Evolutionary conservation across 2,113 vertebrate species (phyloP), one percentile per base, ranked within the genome.

Genomic region (Hippocampus abdominalis): DNA sequence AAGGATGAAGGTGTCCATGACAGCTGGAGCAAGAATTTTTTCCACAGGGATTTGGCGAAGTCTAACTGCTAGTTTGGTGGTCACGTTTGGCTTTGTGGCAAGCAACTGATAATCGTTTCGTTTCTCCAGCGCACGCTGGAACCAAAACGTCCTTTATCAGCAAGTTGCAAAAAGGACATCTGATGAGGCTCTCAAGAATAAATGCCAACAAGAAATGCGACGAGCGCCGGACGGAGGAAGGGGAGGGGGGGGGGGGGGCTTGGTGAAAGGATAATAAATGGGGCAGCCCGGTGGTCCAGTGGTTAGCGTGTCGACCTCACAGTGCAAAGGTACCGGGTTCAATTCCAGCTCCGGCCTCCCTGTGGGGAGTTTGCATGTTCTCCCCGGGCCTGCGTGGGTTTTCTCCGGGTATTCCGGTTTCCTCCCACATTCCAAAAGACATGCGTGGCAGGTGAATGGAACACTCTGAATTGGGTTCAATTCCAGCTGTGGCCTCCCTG

Each of bases 21-120:
- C 36, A 46, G 76, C 66, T 23, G 56, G 66, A 69, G 59, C 66
- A 81, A 80, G 84, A 81, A 72, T 81, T 82, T 36, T 36, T 79
- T 81, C 77, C 74, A 54, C 81, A 70, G 75, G 75, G 67, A 57
- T 73, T 75, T 83, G 85, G 72, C 69, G 67, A 71, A 73, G 81
- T 76, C 76, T 72, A 86, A 84, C 79, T 74, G 78, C 79, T 75
- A 70, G 83, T 87, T 84, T 78, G 81, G 81, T 78, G 80, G 76
- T 79, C 12, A 56, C 75, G 68, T 66, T 77, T 70, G 84, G 78
- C 72, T 89, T 84, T 80, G 84, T 69, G 85, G 84, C 25, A 16
- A 84, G 76, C 83, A 84, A 84, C 81, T 81, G 4, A 36, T 80
- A 75, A 82, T 88, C 73, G 71, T 89, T 88, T 84, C 73, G 71